These are phyloP conservation scores for Melieria picta DNA, from an alignment of 2,888 invertebrate species.

Conservation along the genomic window DNA sequence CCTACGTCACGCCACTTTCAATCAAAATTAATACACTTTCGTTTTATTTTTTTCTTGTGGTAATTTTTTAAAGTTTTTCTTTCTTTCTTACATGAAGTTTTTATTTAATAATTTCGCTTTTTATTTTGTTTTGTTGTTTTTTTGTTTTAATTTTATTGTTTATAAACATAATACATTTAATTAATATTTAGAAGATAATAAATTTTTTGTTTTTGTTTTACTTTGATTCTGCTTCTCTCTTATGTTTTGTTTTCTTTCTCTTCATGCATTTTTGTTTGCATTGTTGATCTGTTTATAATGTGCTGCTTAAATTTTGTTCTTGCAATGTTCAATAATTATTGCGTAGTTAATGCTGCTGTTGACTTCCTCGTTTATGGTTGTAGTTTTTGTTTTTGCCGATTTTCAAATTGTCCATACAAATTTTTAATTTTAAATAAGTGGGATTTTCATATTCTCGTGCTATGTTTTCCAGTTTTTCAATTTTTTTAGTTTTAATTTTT, in stretches of 20 bases:
- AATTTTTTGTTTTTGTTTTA: constrained; percentile 33
- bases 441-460: constrained; percentile 2
- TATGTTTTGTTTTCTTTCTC: constrained; percentile 22
- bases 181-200: constrained; percentile 55
- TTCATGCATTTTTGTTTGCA: constrained; percentile 25
- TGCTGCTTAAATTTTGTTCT: constrained; percentile 10
- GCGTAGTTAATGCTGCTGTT: not conserved
- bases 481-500: too few relatives aligned
- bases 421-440: not conserved
- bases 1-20: too few relatives aligned
- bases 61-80: too few relatives aligned
- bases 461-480: not conserved
- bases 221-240: constrained; percentile 33
- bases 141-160: constrained; percentile 36
- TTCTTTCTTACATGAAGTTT: not conserved
- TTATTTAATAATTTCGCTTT: not conserved
- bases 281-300: constrained; percentile 29
- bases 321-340: constrained; percentile 20
- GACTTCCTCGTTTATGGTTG: too few relatives aligned
- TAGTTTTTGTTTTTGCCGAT: constrained; percentile 14
- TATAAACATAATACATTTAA: constrained; percentile 61
- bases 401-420: constrained; percentile 11
- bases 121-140: constrained; percentile 48
- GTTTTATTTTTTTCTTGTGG: too few relatives aligned
- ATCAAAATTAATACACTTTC: too few relatives aligned